These are phyloP conservation scores for Empis stercorea DNA, from an alignment of 2,888 invertebrate genomes.

Conservation along the genomic window DNA sequence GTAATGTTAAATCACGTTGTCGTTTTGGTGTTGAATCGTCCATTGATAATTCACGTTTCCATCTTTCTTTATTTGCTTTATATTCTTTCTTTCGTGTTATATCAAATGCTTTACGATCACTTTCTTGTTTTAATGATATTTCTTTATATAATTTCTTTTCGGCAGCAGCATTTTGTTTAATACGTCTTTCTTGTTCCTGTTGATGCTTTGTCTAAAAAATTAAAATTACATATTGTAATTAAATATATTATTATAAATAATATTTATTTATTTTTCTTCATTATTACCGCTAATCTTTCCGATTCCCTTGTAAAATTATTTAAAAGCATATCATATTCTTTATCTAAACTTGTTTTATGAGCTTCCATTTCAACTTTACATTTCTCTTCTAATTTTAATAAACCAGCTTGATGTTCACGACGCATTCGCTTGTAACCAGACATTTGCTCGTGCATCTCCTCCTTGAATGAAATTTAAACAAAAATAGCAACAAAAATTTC, in stretches of 20 bases:
- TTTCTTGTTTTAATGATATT: constrained; percentile 76
- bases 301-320: constrained; percentile 87
- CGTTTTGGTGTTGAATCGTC: constrained; percentile 86
- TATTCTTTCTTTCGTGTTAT: constrained; percentile 93
- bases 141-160: constrained; percentile 92
- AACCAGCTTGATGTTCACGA: constrained; percentile 90
- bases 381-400: constrained; percentile 86
- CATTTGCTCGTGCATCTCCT: constrained; percentile 99
- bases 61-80: constrained; percentile 88
- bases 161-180: constrained; percentile 73
- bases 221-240: neutral
- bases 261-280: neutral
- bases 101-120: constrained; percentile 83
- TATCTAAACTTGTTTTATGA: constrained; percentile 87
- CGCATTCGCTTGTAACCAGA: constrained; percentile 97
- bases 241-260: neutral
- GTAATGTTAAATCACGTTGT: constrained; percentile 78
- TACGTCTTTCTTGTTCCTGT: constrained; percentile 65
- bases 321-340: constrained; percentile 88
- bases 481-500: neutral
- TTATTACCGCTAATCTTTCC: constrained; percentile 63
- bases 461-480: constrained; percentile 31
- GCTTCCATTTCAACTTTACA: constrained; percentile 95
- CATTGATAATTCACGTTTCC: constrained; percentile 86
- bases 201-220: constrained; percentile 50